A percentile compares a stretch with the other conserved stretches of the same genome.
Conservation (phyloP, 2,113 vertebrate genomes). For the Chloroceryle aenea region DNA sequence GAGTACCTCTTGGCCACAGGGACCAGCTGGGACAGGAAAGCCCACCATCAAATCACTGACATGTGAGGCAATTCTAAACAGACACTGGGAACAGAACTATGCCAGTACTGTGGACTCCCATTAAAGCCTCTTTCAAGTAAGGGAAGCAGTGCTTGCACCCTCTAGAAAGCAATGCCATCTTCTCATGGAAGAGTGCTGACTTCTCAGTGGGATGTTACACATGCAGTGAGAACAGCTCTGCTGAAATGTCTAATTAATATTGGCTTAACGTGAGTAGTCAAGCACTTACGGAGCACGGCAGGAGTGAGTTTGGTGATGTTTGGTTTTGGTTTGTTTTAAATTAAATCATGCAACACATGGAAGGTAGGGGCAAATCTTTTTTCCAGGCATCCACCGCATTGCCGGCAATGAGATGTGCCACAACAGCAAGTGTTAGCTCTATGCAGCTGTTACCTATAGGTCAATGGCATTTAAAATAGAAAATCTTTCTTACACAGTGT, state of each 20-base stretch:
- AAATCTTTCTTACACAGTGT: conserved; percentile 80
- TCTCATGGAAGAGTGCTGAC: background rate
- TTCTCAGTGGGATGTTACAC: background rate
- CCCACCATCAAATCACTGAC: background rate
- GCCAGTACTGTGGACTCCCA: conserved; percentile 8
- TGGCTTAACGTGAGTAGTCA: background rate
- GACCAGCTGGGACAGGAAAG: background rate
- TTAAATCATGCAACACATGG: conserved; percentile 12
- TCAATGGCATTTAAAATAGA: conserved; percentile 82
- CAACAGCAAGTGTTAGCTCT: conserved; percentile 60
- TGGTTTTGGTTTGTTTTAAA: background rate
- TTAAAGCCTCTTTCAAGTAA: conserved; percentile 50
- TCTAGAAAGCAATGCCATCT: background rate
- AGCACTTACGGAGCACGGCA: conserved; percentile 24
- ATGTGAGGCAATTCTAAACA: background rate
- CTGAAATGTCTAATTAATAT: conserved; percentile 1
- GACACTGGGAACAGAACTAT: conserved; percentile 25
- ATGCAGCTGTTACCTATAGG: conserved; percentile 66
- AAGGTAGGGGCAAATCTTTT: conserved; percentile 63
- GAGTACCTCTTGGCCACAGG: conserved; percentile 2
- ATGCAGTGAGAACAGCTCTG: background rate
- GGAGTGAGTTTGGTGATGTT: background rate
- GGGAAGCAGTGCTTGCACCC: background rate
- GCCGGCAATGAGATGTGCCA: conserved; percentile 82
- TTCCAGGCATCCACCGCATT: conserved; percentile 76